Evolutionary conservation across 2,113 vertebrate genomes (phyloP).

Genomic region (Psophia crepitans): DNA sequence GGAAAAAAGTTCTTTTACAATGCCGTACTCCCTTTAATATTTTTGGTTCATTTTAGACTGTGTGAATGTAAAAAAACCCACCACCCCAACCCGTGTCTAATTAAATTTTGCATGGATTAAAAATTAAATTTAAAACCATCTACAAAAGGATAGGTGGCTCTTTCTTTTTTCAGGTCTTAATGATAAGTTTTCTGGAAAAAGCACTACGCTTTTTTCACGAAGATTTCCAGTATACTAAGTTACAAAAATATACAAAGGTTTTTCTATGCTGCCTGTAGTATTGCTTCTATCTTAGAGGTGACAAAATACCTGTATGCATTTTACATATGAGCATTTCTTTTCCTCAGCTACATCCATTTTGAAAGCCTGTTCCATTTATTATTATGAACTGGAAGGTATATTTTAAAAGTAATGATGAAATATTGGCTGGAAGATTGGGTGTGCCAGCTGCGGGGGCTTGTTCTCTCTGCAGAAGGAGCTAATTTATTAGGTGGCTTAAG

Average conservation of each 20-base stretch:
- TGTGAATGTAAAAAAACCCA: neutral
- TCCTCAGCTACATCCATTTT: neutral
- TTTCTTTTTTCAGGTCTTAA: neutral
- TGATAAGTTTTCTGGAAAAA: neutral
- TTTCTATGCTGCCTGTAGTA: neutral
- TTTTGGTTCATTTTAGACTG: neutral
- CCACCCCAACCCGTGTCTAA: neutral
- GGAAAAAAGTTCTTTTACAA: neutral
- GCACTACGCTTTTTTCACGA: neutral
- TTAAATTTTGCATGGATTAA: neutral
- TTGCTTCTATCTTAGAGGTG: neutral
- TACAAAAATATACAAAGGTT: neutral
- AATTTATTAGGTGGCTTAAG: neutral
- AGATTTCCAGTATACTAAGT: neutral
- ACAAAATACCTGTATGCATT: neutral
- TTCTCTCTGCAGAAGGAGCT: neutral
- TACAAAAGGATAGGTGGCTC: neutral
- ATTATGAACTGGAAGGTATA: neutral
- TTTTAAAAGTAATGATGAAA: neutral
- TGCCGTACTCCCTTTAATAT: neutral
- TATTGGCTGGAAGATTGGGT: neutral
- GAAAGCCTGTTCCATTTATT: neutral
- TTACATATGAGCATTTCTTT: neutral
- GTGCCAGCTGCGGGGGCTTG: neutral
- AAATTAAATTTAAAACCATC: neutral